A percentile compares a stretch with the other conserved stretches of the same genome.
Evolutionary conservation across 2,113 vertebrate genomes (phyloP).

Genomic region (Butorides virescens): DNA sequence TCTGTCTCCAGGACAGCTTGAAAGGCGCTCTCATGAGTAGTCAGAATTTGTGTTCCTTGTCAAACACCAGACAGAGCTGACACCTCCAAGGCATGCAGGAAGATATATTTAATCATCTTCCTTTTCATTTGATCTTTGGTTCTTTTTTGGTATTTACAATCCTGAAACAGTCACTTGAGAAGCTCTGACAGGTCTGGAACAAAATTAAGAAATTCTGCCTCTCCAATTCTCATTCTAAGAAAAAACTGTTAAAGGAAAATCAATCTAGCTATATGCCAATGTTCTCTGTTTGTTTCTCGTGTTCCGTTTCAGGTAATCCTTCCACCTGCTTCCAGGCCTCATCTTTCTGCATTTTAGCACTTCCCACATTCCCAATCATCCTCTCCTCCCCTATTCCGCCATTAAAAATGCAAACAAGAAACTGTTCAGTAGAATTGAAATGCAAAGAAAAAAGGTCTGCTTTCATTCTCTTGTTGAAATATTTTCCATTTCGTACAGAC

Average conservation of each 20-base stretch:
- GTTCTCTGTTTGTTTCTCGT: conserved; percentile 10
- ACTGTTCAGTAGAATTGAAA: not conserved
- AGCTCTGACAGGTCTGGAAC: conserved; percentile 9
- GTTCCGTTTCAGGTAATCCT: conserved; percentile 39
- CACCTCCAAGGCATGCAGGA: conserved; percentile 6
- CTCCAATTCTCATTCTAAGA: not conserved
- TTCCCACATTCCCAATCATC: conserved; percentile 3
- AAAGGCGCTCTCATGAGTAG: not conserved
- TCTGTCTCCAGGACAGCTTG: conserved; percentile 31
- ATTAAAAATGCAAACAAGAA: not conserved
- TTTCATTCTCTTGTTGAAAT: conserved; percentile 5
- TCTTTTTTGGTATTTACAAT: not conserved
- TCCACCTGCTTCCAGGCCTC: conserved; percentile 25
- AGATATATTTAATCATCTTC: conserved; percentile 4
- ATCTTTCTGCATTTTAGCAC: conserved; percentile 11
- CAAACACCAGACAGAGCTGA: not conserved
- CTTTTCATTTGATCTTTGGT: not conserved
- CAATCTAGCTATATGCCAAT: not conserved
- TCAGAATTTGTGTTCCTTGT: conserved; percentile 37
- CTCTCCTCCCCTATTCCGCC: not conserved
- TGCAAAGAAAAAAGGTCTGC: not conserved
- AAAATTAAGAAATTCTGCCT: conserved; percentile 16
- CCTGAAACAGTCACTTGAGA: not conserved
- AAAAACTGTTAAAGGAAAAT: conserved; percentile 49
- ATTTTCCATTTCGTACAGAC: not conserved